phyloP scores from a whole-genome alignment of 2,888 invertebrate genomes.

The Ochropacha duplaris region DNA sequence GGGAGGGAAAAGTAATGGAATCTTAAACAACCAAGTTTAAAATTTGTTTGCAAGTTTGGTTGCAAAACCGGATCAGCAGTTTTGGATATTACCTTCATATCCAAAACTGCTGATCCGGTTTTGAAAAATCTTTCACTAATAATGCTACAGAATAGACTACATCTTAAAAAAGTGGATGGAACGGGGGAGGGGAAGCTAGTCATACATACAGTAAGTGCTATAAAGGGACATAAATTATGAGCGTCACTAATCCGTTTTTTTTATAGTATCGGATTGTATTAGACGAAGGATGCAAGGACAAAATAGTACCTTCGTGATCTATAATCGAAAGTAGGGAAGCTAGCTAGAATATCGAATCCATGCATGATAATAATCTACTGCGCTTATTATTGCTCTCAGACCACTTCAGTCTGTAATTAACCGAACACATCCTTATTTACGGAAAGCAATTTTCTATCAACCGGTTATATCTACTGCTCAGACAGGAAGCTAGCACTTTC shows the following conservation, averaged over 20 bases:
- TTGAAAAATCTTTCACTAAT: too few relatives aligned
- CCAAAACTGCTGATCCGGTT: too few relatives aligned
- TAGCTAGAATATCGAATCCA: not conserved
- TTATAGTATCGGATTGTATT: too few relatives aligned
- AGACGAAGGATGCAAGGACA: too few relatives aligned
- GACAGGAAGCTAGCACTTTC: not conserved
- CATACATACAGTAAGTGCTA: too few relatives aligned
- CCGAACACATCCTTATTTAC: conserved; percentile 1
- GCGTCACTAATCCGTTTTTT: too few relatives aligned
- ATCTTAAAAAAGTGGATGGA: too few relatives aligned
- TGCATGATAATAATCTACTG: not conserved
- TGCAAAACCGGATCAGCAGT: too few relatives aligned
- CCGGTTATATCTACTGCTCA: not conserved
- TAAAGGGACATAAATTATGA: too few relatives aligned
- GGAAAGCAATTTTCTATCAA: conserved; percentile 1
- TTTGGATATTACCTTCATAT: too few relatives aligned
- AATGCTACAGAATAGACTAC: too few relatives aligned
- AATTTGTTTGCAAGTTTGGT: not conserved
- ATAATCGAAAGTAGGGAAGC: not conserved
- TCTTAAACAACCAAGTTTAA: not conserved
- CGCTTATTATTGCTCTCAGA: not conserved
- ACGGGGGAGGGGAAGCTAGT: too few relatives aligned
- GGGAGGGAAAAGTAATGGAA: not conserved
- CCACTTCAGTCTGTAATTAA: conserved; percentile 2
- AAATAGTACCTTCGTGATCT: not conserved